phyloP scores from a whole-genome alignment of 1,140 invertebrate genomes.

The Hormaphis cornu region DNA sequence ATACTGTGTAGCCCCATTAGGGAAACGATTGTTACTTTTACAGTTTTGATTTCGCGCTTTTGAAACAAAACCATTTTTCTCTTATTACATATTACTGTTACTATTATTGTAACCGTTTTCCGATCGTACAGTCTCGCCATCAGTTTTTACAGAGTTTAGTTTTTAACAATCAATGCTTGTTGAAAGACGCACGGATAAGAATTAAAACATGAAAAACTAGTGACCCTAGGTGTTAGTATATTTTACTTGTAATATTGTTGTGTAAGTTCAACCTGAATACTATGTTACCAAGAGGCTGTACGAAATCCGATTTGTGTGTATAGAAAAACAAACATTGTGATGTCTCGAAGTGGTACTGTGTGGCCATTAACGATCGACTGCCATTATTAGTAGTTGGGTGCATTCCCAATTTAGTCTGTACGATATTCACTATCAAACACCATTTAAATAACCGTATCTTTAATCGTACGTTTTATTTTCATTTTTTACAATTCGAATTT shows the following conservation, averaged over 20 bases:
- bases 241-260: no score
- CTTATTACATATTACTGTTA: neutral
- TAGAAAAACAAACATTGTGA: neutral
- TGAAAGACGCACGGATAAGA: neutral
- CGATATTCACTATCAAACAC: neutral
- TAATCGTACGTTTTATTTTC: neutral
- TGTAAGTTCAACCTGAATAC: conserved; percentile 5
- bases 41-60: neutral
- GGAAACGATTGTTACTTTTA: no score
- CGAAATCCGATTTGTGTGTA: neutral
- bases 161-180: conserved; percentile 2
- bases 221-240: conserved; percentile 9
- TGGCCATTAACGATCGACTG: conserved; percentile 13
- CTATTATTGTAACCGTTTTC: neutral
- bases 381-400: neutral
- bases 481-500: conserved; percentile 23
- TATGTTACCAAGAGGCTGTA: conserved; percentile 22
- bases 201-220: no score
- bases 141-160: neutral
- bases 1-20: neutral
- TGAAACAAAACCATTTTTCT: neutral
- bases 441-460: neutral
- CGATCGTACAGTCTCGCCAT: neutral
- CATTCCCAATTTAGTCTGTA: neutral
- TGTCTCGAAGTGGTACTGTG: neutral